Base-by-base conservation (phyloP, 1,140 invertebrate species). In the Brachionus angularis region DNA sequence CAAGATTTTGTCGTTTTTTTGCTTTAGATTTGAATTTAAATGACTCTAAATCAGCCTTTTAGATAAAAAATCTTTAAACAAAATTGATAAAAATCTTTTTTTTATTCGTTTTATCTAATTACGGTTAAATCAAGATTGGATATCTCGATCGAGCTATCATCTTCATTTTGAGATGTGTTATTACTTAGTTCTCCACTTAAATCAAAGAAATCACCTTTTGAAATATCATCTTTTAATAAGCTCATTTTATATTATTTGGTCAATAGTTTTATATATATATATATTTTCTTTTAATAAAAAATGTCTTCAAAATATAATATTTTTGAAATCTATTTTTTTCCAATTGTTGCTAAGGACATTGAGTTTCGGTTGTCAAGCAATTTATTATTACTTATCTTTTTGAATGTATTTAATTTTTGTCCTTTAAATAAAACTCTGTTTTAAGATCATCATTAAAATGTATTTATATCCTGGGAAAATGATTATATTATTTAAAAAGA, bases 1-100 rank as follows among this genome's bases (percentile, higher is more conserved):
- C 75, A 18, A 75, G 25, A 10, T 74, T 71, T 46, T 76, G 74
- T 18, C 70, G 71, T 33, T 36, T 64, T 1, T 72, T 72, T 33
- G 31, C 31, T 14, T 73, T 70, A 10, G 33, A 27, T 71, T 44
- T 55, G 29, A 18, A 50, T 33, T 71, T 71, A 12, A 21, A 12
- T 18, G 53, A 21, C 7, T 58, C 53, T 8, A 58, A 3, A 14
- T 58, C 53, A 12, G 50, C 29, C 29, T 53, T 23, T 50, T 23
- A 25, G 27, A 50, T 12, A 58, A 58, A 58, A 39, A 23, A 39
- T 23, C 16, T 39, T 58, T 58, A 42, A 14, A 14, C 16, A 14
- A 42, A 7, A 14, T 8, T 23, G 33, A 58, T 0, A 1, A 58
- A 25, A 42, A n/a, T n/a, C n/a, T n/a, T n/a, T n/a, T n/a, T n/a